Base-by-base conservation (phyloP, 1,140 invertebrate species). In the Euschistus heros region DNA sequence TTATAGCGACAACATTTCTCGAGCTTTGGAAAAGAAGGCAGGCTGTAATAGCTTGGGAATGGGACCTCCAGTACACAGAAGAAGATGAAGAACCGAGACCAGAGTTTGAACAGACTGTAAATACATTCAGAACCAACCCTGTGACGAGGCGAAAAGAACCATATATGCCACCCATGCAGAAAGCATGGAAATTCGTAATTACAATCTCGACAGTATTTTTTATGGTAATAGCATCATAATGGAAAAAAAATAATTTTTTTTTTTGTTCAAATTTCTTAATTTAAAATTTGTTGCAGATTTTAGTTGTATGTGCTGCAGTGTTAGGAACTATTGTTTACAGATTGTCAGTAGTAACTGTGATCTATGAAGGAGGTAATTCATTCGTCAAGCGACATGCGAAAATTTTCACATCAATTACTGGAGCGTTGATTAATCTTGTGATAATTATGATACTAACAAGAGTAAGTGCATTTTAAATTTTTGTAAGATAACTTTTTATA, bases 21-120 rank as follows among this genome's bases (percentile, higher is more conserved):
- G 94, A 97, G 73, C 77, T 96, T 61, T 97, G 94, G 94, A 94
- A 95, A 75, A 78, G 94, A 26, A 86, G 87, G 70, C 92, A 94
- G 73, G 89, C 86, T 0, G 83, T 91, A 0, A 79, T 94, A 15
- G 83, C 87, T 15, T 93, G 90, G 90, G 90, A 94, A 75, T 94
- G 91, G 94, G 92, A 96, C 73, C 76, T 96, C 2, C 85, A 89
- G 55, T 86, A 87, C 54, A 82, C 82, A 15, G 90, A 93, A 68
- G 82, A 86, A 72, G 88, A 92, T 70, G 89, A 93, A 75, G 91
- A 92, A 70, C 84, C 88, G 0, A 78, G 90, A 33, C 92, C 92
- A 0, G 91, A 95, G 75, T 94, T 92, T 69, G 91, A 94, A 72
- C 81, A 87, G 0, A 86, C 87, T 22, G 89, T 91, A 6, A 92